These are phyloP conservation scores for Phrynosoma platyrhinos DNA, from an alignment of 2,113 vertebrate species.

Conservation along the genomic window DNA sequence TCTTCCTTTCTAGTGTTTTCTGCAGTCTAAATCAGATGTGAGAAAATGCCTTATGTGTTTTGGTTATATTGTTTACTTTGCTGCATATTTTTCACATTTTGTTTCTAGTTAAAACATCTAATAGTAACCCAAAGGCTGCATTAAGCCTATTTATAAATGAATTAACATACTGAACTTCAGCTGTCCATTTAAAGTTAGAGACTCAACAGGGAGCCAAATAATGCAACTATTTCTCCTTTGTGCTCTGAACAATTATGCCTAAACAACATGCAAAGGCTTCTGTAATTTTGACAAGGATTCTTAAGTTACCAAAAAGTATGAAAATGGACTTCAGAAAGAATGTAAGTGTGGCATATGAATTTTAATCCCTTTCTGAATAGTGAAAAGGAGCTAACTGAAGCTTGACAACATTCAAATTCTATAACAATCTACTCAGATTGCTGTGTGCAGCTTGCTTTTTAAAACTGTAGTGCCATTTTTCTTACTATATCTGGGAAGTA, in stretches of 20 bases:
- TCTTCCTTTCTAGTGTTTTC: slow-evolving; percentile 1
- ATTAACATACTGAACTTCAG: neutral
- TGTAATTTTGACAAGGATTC: slow-evolving; percentile 7
- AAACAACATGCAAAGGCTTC: neutral
- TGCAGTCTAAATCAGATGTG: neutral
- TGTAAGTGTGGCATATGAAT: slow-evolving; percentile 53
- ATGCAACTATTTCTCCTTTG: neutral
- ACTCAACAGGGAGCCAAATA: neutral
- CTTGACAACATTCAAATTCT: slow-evolving; percentile 63
- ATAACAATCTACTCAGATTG: slow-evolving; percentile 60
- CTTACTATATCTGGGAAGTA: slow-evolving; percentile 57
- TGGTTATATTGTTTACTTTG: neutral
- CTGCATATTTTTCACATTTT: slow-evolving; percentile 10
- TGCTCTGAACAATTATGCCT: neutral
- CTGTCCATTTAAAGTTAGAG: neutral
- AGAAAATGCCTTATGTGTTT: neutral
- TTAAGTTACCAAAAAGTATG: slow-evolving; percentile 61
- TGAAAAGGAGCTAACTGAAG: slow-evolving; percentile 64
- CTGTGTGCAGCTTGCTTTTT: slow-evolving; percentile 65
- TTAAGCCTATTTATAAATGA: neutral
- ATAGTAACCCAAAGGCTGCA: neutral
- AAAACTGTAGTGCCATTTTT: slow-evolving; percentile 67
- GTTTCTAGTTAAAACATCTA: neutral
- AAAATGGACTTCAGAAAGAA: slow-evolving; percentile 62
- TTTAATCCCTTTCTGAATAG: slow-evolving; percentile 44